Conservation (phyloP, 2,113 vertebrate species). For the Phocoena sinus region DNA sequence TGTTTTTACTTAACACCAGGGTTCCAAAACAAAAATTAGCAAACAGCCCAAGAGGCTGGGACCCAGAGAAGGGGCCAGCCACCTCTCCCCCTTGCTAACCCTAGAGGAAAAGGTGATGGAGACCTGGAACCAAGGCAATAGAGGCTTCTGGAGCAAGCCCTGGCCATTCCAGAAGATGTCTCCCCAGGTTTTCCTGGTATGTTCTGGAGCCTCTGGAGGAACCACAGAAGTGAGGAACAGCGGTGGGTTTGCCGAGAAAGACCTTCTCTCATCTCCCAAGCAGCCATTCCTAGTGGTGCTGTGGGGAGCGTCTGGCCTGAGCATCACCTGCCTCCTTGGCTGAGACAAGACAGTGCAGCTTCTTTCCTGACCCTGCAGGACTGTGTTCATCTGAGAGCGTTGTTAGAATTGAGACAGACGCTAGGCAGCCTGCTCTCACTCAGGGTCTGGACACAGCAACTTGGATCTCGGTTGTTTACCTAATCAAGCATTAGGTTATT, state of each 20-base stretch:
- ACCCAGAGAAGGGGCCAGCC: not conserved
- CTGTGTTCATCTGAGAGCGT: slow-evolving; percentile 20
- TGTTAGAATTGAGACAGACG: not conserved
- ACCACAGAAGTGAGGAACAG: not conserved
- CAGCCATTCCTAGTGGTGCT: not conserved
- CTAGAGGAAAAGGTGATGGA: not conserved
- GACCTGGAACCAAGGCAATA: not conserved
- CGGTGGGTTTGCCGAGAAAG: not conserved
- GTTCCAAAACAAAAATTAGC: slow-evolving; percentile 59
- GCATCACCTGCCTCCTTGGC: not conserved
- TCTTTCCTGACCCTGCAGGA: slow-evolving; percentile 57
- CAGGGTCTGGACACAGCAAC: not conserved
- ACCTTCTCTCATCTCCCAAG: not conserved
- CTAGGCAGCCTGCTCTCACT: slow-evolving; percentile 61
- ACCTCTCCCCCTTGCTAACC: not conserved
- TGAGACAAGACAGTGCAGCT: slow-evolving; percentile 19
- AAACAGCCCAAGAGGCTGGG: not conserved
- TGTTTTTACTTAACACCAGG: slow-evolving; percentile 62
- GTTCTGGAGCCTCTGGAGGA: not conserved
- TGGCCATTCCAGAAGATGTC: not conserved
- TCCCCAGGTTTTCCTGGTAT: not conserved
- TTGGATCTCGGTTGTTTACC: not conserved
- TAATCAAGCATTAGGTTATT: slow-evolving; percentile 34
- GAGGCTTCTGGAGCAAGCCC: not conserved
- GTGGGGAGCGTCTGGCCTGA: not conserved